Percentiles rank a stretch among this genome's conserved stretches.
Evolutionary conservation across 2,888 invertebrate genomes (phyloP).

Genomic region (Eucera pruinosa): DNA sequence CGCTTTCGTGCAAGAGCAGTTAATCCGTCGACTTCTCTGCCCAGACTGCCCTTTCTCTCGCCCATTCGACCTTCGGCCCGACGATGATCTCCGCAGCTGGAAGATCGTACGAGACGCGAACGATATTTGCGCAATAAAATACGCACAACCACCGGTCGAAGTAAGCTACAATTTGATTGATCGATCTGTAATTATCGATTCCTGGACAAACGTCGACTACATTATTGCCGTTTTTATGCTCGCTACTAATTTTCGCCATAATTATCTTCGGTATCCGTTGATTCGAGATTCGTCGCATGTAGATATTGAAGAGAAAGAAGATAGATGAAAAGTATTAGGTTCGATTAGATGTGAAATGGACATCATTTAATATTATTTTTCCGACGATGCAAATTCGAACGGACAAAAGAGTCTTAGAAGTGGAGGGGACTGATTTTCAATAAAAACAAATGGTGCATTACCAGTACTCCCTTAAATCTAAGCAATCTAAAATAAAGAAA

Average conservation of each 20-base stretch:
- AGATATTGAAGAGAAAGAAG: slow-evolving; percentile 3
- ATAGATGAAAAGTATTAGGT: not conserved
- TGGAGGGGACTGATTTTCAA: not conserved
- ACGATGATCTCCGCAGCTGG: too few relatives aligned
- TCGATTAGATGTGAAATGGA: not conserved
- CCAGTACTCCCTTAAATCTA: not conserved
- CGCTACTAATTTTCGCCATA: slow-evolving; percentile 6
- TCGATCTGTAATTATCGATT: too few relatives aligned
- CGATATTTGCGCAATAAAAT: too few relatives aligned
- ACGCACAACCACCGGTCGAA: too few relatives aligned
- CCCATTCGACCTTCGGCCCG: too few relatives aligned
- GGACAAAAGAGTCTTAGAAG: slow-evolving; percentile 1
- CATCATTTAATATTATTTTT: slow-evolving; percentile 14
- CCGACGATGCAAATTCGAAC: not conserved
- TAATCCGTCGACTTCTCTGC: too few relatives aligned
- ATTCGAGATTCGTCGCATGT: slow-evolving; percentile 12
- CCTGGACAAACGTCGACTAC: too few relatives aligned
- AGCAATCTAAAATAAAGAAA: not conserved
- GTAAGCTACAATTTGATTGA: too few relatives aligned
- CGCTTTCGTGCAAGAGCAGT: too few relatives aligned
- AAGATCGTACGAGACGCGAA: too few relatives aligned
- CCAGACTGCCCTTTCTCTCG: too few relatives aligned
- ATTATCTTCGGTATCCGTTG: slow-evolving; percentile 18
- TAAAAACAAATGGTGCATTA: slow-evolving; percentile 1
- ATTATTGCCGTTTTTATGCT: not conserved